These are phyloP conservation scores for Amblyraja radiata DNA, from an alignment of 2,797 vertebrate genomes.

Conservation along the genomic window DNA sequence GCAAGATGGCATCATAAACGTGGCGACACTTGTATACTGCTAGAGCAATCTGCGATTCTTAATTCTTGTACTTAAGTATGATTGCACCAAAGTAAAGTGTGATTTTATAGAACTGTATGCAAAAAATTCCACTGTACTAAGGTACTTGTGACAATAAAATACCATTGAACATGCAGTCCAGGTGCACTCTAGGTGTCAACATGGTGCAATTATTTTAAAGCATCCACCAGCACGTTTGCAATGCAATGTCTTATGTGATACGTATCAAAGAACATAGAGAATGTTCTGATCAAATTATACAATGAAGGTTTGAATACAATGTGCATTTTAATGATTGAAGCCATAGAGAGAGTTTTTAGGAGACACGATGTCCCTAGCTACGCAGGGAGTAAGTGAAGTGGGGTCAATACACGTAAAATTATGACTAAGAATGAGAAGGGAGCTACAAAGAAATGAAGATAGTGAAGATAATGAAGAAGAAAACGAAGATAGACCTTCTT, in stretches of 20 bases:
- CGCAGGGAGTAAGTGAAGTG: neutral
- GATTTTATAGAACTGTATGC: too few relatives aligned
- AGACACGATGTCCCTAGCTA: neutral
- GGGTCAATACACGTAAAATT: neutral
- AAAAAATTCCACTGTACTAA: too few relatives aligned
- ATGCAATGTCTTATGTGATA: neutral
- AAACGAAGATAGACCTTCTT: too few relatives aligned
- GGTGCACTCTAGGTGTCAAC: neutral
- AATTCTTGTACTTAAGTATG: too few relatives aligned
- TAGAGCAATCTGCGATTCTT: too few relatives aligned
- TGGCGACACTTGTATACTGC: too few relatives aligned
- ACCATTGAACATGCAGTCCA: too few relatives aligned
- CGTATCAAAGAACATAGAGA: neutral
- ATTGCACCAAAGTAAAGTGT: too few relatives aligned
- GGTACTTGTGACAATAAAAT: too few relatives aligned
- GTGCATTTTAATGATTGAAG: neutral
- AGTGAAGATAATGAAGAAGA: too few relatives aligned
- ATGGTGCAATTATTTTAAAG: neutral
- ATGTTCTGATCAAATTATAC: neutral
- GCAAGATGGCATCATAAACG: too few relatives aligned
- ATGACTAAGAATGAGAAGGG: neutral
- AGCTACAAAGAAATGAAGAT: neutral
- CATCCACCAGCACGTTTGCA: neutral
- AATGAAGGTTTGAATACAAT: neutral
- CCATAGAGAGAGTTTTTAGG: neutral